Conservation (phyloP, 2,888 invertebrate genomes). For the Vannuccia rotundouncinata region DNA sequence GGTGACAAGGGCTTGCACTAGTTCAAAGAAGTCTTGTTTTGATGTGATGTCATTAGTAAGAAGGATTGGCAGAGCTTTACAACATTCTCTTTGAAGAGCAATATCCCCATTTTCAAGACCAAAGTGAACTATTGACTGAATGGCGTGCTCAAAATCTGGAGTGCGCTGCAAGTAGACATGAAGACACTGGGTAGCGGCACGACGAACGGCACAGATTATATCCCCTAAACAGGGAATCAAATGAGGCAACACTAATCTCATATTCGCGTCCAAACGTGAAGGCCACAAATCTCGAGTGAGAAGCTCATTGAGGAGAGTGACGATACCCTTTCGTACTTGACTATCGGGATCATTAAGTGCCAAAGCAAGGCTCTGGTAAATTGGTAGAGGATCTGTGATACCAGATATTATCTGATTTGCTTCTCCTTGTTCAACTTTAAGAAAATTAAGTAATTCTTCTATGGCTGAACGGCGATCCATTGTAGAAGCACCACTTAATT, state of each 20-base stretch:
- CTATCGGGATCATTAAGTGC: neutral
- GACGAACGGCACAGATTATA: constrained; percentile 41
- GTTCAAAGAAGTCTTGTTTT: neutral
- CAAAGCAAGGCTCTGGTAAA: neutral
- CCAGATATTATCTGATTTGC: neutral
- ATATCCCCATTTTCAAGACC: neutral
- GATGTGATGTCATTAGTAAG: constrained; percentile 1
- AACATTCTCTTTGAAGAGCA: neutral
- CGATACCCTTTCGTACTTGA: neutral
- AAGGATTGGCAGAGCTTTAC: neutral
- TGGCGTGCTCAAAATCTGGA: neutral
- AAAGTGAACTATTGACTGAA: neutral
- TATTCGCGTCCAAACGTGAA: neutral
- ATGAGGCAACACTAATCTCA: neutral
- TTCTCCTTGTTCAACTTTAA: neutral
- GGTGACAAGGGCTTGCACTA: neutral
- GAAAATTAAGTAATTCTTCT: neutral
- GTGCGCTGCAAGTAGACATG: constrained; percentile 53
- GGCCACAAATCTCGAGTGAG: neutral
- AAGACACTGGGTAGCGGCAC: constrained; percentile 57
- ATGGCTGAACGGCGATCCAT: neutral
- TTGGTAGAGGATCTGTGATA: neutral
- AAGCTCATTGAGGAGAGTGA: neutral
- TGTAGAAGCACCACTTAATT: neutral
- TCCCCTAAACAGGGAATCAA: neutral